Percentiles rank a stretch among this genome's conserved stretches.
phyloP scores from a whole-genome alignment of 2,797 vertebrate genomes.

The Crenuchus spilurus region DNA sequence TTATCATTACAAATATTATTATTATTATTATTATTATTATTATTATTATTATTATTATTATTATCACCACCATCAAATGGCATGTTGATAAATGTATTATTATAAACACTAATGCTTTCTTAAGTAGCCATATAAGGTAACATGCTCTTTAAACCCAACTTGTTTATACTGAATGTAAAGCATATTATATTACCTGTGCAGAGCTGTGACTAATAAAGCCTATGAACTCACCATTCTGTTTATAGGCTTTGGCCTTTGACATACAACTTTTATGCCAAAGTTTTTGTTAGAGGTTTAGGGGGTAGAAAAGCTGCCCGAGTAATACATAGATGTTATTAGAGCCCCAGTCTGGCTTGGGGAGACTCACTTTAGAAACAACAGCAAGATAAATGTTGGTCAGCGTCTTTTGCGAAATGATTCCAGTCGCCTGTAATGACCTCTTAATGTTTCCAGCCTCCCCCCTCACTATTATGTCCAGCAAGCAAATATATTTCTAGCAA shows the following conservation, averaged over 20 bases:
- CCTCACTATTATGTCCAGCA: background rate
- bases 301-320: background rate
- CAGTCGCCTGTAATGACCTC: background rate
- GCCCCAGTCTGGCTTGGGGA: constrained; percentile 2
- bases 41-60: no score
- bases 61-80: no score
- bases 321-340: background rate
- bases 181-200: background rate
- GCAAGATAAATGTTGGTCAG: background rate
- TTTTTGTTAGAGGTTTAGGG: background rate
- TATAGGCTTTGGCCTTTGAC: background rate
- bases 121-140: background rate
- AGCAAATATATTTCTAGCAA: background rate
- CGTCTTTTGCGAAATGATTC: background rate
- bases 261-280: background rate
- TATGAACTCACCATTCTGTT: background rate
- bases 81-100: no score
- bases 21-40: no score
- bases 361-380: background rate
- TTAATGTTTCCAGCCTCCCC: background rate
- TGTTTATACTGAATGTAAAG: background rate
- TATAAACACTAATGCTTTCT: no score
- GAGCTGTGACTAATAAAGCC: background rate
- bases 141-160: background rate
- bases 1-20: no score